Conservation (phyloP, 2,888 invertebrate genomes). For the Thalpophila matura region DNA sequence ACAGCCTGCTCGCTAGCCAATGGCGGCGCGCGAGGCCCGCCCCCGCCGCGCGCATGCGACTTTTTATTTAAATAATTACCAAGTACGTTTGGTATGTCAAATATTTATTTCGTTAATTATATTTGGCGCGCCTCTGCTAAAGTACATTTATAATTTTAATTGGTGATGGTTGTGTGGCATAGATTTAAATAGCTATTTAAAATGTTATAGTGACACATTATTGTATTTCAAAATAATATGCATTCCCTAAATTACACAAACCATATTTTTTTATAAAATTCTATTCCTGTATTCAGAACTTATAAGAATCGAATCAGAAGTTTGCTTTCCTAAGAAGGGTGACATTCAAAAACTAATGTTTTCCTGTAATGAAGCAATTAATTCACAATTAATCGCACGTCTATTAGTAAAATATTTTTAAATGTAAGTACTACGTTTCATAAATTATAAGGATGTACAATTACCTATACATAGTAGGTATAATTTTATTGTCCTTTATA, state of each 20-base stretch:
- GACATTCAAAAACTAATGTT: too few species aligned
- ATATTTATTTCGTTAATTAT: slow-evolving; percentile 84
- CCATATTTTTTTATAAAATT: not conserved
- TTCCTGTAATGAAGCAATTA: too few species aligned
- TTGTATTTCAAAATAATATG: not conserved
- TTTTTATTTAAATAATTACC: slow-evolving; percentile 80
- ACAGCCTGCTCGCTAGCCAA: slow-evolving; percentile 72
- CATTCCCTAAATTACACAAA: too few species aligned
- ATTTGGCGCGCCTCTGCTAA: slow-evolving; percentile 66
- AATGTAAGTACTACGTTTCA: too few species aligned
- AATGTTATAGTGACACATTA: not conserved
- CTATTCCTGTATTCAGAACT: not conserved
- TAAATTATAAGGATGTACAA: too few species aligned
- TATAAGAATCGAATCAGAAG: slow-evolving; percentile 21
- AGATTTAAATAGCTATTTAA: not conserved
- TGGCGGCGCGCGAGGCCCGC: slow-evolving; percentile 62
- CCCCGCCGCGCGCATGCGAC: slow-evolving; percentile 64
- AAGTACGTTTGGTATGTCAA: slow-evolving; percentile 74
- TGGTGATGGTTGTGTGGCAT: slow-evolving; percentile 51
- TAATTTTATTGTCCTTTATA: too few species aligned
- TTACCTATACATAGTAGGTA: too few species aligned
- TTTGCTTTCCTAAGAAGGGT: too few species aligned
- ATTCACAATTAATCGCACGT: too few species aligned
- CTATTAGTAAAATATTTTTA: too few species aligned
- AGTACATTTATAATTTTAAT: slow-evolving; percentile 73